Base-by-base conservation (phyloP, 2,888 invertebrate genomes). In the Eupithecia abbreviata region DNA sequence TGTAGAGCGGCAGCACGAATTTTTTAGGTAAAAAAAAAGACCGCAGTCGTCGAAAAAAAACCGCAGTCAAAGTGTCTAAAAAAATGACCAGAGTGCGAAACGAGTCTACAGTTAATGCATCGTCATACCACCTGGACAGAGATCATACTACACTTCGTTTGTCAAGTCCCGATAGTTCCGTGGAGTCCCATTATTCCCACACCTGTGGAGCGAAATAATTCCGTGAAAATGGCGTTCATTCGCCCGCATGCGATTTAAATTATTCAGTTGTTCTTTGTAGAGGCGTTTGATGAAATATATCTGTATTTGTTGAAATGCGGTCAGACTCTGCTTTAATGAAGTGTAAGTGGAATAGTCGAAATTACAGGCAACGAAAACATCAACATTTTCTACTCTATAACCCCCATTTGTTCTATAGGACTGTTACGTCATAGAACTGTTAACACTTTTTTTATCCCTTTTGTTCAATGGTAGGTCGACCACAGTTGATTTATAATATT, bases 201-300 rank as follows among this genome's bases (percentile, higher is more conserved):
- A 65, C 41, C 66, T 66, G 66, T 66, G 66, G 42, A 66, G 18
- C 66, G 62, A 62, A 30, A 55, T 62, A 69, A 72, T 72, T 65
- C 71, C 47, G 71, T 72, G 73, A 65, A 74, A 77, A 77, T 45
- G n/a, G 74, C 69, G 65, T 77, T 77, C 62, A 58, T 74, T 18
- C 49, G 70, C 77, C 77, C 75, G 75, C 77, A 77, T 77, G 49
- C n/a, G 62, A 58, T 10, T 15, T 77, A 12, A 72, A 77, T 73
- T 75, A 77, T 77, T 77, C 77, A 77, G 15, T 6, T 45, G 73
- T 75, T 75, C 77, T 72, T 75, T 75, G 75, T 75, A 58, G 15
- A 9, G 55, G 65, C 51, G 15, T 72, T 76, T 43, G 71, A 72
- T 74, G 67, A 73, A 77, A 73, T 77, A 73, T 71, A 75, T 77